A percentile compares a stretch with the other conserved stretches of the same genome.
phyloP scores from a whole-genome alignment of 2,888 invertebrate species.

The Eristalis pertinax region DNA sequence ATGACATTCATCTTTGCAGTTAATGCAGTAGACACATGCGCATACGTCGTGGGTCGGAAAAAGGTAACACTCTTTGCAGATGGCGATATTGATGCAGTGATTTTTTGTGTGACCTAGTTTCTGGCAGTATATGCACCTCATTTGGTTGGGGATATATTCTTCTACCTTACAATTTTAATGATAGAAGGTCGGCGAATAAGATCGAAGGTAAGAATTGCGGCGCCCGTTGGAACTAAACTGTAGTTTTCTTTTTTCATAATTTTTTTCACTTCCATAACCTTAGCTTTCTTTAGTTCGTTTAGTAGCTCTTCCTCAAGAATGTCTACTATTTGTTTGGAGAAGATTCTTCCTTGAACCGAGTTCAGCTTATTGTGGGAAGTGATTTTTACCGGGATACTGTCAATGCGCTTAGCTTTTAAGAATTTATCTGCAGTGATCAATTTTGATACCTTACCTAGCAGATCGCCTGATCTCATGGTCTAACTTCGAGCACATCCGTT shows the following conservation, averaged over 20 bases:
- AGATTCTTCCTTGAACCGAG: too few species aligned
- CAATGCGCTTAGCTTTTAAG: background rate
- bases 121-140: constrained; percentile 22
- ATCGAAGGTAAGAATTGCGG: constrained; percentile 13
- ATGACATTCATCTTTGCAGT: too few species aligned
- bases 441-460: background rate
- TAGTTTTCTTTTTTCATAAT: constrained; percentile 19
- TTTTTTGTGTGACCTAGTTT: constrained; percentile 32
- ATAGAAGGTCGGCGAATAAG: constrained; percentile 10
- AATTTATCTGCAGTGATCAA: constrained; percentile 1
- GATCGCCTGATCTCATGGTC: constrained; percentile 16
- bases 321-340: constrained; percentile 10
- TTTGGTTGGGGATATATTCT: too few species aligned
- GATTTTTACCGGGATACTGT: background rate
- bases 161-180: constrained; percentile 28
- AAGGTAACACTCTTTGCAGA: constrained; percentile 23
- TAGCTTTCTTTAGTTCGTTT: constrained; percentile 2
- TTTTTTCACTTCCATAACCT: constrained; percentile 5
- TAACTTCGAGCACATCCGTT: constrained; percentile 2
- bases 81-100: constrained; percentile 15
- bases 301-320: constrained; percentile 12
- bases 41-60: constrained; percentile 12
- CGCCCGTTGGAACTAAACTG: background rate
- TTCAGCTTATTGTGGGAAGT: background rate
- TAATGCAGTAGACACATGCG: constrained; percentile 21